phyloP scores from a whole-genome alignment of 2,888 invertebrate genomes.

The Nowickia ferox region DNA sequence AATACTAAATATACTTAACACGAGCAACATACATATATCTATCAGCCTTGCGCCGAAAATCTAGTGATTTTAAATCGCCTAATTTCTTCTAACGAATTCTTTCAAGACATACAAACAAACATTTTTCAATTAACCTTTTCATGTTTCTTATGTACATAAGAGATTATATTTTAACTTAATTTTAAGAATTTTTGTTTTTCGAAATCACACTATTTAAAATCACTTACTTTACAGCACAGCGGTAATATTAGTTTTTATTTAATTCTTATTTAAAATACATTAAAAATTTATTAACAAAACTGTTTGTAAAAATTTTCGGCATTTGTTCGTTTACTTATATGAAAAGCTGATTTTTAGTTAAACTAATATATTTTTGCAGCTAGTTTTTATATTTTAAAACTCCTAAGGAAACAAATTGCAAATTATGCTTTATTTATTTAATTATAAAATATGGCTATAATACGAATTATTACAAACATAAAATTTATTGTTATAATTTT shows the following conservation, averaged over 20 bases:
- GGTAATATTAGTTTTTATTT: conserved; percentile 21
- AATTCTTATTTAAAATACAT: conserved; percentile 42
- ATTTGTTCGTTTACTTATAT: conserved; percentile 38
- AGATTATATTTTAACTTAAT: no score
- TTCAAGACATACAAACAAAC: no score
- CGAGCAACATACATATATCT: conserved; percentile 64
- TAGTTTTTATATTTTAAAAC: conserved; percentile 2
- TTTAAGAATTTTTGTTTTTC: no score
- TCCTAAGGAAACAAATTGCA: conserved; percentile 29
- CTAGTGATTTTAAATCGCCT: no score
- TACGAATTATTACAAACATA: conserved; percentile 33
- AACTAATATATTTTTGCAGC: conserved; percentile 35
- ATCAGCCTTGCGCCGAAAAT: not conserved
- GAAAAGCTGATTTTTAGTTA: conserved; percentile 47
- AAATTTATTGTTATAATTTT: conserved; percentile 33
- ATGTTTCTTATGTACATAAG: no score
- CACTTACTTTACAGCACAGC: no score
- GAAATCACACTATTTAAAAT: no score
- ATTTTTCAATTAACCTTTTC: no score
- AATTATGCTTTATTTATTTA: conserved; percentile 15
- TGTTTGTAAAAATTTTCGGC: conserved; percentile 28
- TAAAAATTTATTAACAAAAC: conserved; percentile 48
- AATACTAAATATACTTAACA: conserved; percentile 64
- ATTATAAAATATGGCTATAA: conserved; percentile 34
- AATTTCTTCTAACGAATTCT: no score